Evolutionary conservation across 2,888 invertebrate species (phyloP), one percentile per base, ranked within the genome.

Genomic region (Allygus modestus): DNA sequence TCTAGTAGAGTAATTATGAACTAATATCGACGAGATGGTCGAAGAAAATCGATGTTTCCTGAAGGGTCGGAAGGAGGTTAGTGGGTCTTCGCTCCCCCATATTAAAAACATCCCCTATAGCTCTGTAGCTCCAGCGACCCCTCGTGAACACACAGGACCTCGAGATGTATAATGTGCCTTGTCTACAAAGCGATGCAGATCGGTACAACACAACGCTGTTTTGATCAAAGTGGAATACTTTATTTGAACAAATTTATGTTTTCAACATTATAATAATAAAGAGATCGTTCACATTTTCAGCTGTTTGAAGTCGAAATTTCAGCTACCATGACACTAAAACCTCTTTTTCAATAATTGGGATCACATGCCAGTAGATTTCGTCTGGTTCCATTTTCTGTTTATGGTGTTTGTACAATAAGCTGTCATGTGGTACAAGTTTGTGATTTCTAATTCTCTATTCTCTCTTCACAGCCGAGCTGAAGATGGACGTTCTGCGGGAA

Each of bases 401-500:
- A n/a, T n/a, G n/a, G n/a, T n/a, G n/a, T n/a, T n/a, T n/a, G n/a
- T n/a, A n/a, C n/a, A n/a, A n/a, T n/a, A n/a, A n/a, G n/a, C n/a
- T n/a, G n/a, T n/a, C n/a, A n/a, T n/a, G n/a, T n/a, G n/a, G n/a
- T n/a, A n/a, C n/a, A n/a, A n/a, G n/a, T 37, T 37, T 37, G 37
- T 37, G 37, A 37, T 46, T 54, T 23, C 20, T 54, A 54, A 54
- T 23, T 23, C 23, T 5, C 2, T 46, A n/a, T 54, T 54, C 46
- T 28, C 1, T 51, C 92, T 90, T 94, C 94, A 84, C 94, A 98
- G 98, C 98, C 90, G 98, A 98, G 92, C 92, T 98, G 88, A 98
- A 98, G 92, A 97, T 98, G 97, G 98, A 98, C 91, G 95, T 98
- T 86, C 92, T 98, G 87, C 93, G 97, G 89, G 98, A 98, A 92